Evolutionary conservation across 2,113 vertebrate genomes (phyloP).

Genomic region (Regulus satrapa): DNA sequence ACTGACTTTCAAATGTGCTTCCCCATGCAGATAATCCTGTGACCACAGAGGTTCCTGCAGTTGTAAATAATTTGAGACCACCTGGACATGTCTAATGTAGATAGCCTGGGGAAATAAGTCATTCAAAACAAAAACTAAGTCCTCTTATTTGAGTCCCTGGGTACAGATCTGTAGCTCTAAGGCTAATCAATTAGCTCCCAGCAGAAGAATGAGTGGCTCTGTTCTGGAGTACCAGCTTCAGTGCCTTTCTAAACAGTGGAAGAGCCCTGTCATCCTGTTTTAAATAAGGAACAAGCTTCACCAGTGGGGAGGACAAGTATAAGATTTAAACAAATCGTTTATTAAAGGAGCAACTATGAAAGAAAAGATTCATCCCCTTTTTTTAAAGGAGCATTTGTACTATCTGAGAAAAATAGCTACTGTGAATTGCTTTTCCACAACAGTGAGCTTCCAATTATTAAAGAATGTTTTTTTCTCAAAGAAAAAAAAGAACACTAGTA

Average conservation of each 20-base stretch:
- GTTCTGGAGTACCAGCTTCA: conserved; percentile 23
- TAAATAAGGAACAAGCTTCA: conserved; percentile 5
- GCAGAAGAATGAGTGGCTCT: conserved; percentile 46
- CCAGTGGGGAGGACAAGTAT: background rate
- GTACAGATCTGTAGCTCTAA: background rate
- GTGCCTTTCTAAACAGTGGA: conserved; percentile 11
- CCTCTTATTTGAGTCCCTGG: background rate
- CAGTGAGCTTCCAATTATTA: background rate
- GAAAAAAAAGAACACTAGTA: background rate
- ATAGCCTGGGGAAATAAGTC: conserved; percentile 30
- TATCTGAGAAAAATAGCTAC: background rate
- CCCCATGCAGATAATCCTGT: conserved; percentile 46
- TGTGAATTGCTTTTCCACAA: background rate
- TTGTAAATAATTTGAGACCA: conserved; percentile 59
- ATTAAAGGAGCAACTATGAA: conserved; percentile 3
- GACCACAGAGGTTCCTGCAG: conserved; percentile 31
- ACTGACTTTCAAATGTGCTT: conserved; percentile 13
- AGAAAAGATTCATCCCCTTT: background rate
- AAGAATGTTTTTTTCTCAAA: background rate
- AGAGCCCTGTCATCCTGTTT: background rate
- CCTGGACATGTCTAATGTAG: conserved; percentile 34
- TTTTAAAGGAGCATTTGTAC: background rate
- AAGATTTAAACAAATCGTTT: conserved; percentile 11
- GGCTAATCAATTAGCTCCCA: conserved; percentile 36
- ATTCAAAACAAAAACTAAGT: background rate